Base-by-base conservation (phyloP, 2,113 vertebrate species). In the Benitochromis conjunctus region DNA sequence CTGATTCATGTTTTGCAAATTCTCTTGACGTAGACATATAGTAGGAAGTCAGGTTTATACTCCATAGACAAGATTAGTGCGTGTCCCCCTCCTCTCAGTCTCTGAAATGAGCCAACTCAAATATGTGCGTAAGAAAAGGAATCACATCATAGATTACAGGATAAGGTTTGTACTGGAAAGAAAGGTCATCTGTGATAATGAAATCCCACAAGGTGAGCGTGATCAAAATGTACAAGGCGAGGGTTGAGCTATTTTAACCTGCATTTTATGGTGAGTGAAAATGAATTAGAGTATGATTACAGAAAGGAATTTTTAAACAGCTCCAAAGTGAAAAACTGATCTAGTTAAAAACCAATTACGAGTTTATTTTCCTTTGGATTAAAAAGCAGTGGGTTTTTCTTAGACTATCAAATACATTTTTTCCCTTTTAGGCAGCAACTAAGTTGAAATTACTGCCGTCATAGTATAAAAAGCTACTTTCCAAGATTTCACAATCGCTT, bases 51-150 rank as follows among this genome's bases (percentile, higher is more conserved):
- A 26, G 77, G 18, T 77, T 57, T 53, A 36, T 53, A 54, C 14
- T 79, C 71, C 9, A 26, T 24, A 51, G 62, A 77, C 5, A 9
- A 13, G 74, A 91, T 88, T 86, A 89, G 83, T 78, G 79, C 41
- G 12, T 74, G 71, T 43, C 11, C 78, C 79, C 86, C 41, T 51
- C 79, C 26, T 77, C 55, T 54, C 79, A 6, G 79, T 60, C 31
- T 64, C 9, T 57, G 88, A 93, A 94, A 92, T 92, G 79, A 93
- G 71, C 57, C 43, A 14, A 31, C 58, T 86, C 46, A 14, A 24
- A 43, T 82, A 10, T 60, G 77, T 77, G 83, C 80, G 38, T 5
- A 55, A n/a, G 43, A 19, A 69, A 81, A 78, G 58, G 31, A 76
- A 46, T 82, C 56, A 62, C 53, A 54, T 82, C 56, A 55, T 38